Conservation (phyloP, 2,113 vertebrate species). For the Pteronura brasiliensis region DNA sequence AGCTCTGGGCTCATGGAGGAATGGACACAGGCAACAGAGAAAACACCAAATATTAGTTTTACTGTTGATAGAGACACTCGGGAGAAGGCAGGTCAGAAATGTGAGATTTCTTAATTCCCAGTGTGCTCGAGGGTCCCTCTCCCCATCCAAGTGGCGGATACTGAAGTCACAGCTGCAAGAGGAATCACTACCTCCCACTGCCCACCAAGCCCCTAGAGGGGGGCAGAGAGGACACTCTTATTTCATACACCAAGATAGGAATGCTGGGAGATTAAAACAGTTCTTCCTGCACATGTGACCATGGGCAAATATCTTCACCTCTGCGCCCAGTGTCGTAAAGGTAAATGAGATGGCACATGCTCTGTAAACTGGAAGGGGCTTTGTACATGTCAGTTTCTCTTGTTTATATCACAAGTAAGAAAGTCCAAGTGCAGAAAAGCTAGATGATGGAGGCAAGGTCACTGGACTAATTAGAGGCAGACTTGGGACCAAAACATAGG, state of each 20-base stretch:
- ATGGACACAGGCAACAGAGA: neutral
- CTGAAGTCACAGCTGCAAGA: neutral
- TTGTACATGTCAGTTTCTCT: neutral
- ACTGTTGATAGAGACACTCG: neutral
- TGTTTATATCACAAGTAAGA: neutral
- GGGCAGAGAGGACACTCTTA: neutral
- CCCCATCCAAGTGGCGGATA: neutral
- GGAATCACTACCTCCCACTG: neutral
- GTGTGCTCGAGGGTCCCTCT: neutral
- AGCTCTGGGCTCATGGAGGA: neutral
- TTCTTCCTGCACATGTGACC: neutral
- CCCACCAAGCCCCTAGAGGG: neutral
- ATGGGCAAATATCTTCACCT: neutral
- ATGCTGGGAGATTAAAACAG: neutral
- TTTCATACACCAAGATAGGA: neutral
- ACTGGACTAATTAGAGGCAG: neutral
- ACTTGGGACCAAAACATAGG: neutral
- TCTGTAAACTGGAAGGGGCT: neutral
- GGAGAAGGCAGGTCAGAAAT: neutral
- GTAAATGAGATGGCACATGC: neutral
- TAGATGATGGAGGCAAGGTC: neutral
- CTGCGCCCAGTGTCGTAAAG: neutral
- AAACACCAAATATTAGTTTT: neutral
- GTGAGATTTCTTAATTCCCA: neutral
- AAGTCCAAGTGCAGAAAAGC: neutral